Base-by-base conservation (phyloP, 2,113 vertebrate genomes). In the Pterocles burchelli region DNA sequence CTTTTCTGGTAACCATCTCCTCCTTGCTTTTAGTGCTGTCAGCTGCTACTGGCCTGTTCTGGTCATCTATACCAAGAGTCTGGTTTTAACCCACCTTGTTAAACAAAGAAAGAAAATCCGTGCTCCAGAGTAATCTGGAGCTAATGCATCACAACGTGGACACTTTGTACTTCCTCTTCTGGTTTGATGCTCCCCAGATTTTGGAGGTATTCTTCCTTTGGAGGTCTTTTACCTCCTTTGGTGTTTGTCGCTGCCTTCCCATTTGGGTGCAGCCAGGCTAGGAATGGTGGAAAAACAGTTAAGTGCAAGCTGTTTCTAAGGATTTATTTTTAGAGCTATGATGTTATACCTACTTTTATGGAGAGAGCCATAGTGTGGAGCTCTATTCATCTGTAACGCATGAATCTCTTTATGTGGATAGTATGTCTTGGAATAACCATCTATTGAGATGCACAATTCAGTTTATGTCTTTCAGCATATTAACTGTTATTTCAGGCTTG, bases 1-100 rank as follows among this genome's bases (percentile, higher is more conserved):
- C 18, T 84, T 29, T 75, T 31, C 21, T 54, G 28, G 22, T 41
- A 57, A 76, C 22, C 7, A 2, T 63, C 17, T 71, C 6, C 51
- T 63, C 7, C 24, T 61, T 52, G 19, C 9, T 74, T 78, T 19
- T 34, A 19, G 12, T 24, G 11, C 41, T 70, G 34, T n/a, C 67
- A 41, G 0, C 33, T 81, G 41, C 16, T 63, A 36, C 29, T 67
- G 45, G 59, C 45, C 18, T 71, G 11, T 34, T 63, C 4, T 59
- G 2, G 9, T 55, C 28, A 63, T 0, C 29, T 71, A 1, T 48
- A 24, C 10, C 20, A 25, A 43, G 9, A 43, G 3, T 17, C 43
- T 74, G 49, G 8, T 43, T 72, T 82, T 79, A 68, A 22, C 19
- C 29, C 13, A 34, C 10, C 10, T 72, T 19, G 7, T 85, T 57